Evolutionary conservation across 2,888 invertebrate species (phyloP), one percentile per base, ranked within the genome.

Genomic region (Zelleria hepariella): DNA sequence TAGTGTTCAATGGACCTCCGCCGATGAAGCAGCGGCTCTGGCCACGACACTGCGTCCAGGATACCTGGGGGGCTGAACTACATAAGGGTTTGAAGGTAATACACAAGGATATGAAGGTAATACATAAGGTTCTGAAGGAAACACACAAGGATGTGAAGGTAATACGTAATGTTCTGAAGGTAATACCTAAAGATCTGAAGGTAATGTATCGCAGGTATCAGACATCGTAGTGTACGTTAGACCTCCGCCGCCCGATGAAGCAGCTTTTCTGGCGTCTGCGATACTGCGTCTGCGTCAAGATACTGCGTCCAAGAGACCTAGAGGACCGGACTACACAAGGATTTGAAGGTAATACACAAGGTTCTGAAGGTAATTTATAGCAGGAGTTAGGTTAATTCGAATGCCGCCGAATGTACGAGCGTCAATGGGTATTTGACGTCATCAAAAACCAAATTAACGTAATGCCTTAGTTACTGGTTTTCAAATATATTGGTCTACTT

Each of bases 181-280:
- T n/a, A n/a, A n/a, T n/a, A n/a, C n/a, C n/a, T n/a, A n/a, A n/a
- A n/a, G n/a, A n/a, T n/a, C n/a, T n/a, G n/a, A n/a, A n/a, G n/a
- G n/a, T n/a, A n/a, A n/a, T n/a, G 10, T 42, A 15, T 42, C 15
- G 53, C 71, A 93, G 93, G 86, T 95, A 53, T 90, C 91, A 52
- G 98, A 98, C 79, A 96, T 95, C 0, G 97, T 98, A n/a, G 92
- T 95, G 62, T 98, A 98, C 83, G 94, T 94, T 60, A 96, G 96
- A 1, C 94, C 95, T 6, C 95, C 96, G 8, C 91, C n/a, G n/a
- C n/a, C n/a, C 93, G 26, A 93, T 94, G 90, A 94, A 93, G 71
- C 98, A 98, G 82, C 93, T 95, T 18, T 89, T 99, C 55, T 99
- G 98, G 98, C 99, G n/a, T n/a, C n/a, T n/a, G n/a, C n/a, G n/a